A percentile compares a stretch with the other conserved stretches of the same genome.
These are phyloP conservation scores for Tromatobia lineatoria DNA, from an alignment of 2,888 invertebrate genomes.

Conservation along the genomic window DNA sequence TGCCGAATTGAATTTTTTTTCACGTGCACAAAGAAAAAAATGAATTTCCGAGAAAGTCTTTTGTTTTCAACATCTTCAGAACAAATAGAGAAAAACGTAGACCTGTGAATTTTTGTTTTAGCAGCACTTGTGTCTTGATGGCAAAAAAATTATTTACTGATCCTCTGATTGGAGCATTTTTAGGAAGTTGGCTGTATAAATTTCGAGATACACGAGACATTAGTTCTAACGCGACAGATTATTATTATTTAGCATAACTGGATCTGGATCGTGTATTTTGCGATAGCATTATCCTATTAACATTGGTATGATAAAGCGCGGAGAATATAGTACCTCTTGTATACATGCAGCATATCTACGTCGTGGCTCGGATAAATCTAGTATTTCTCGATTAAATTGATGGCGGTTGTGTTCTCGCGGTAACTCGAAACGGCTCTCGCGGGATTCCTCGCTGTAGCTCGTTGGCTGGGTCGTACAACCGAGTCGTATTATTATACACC, in stretches of 20 bases:
- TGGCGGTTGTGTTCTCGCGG: conserved; percentile 45
- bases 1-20: too few relatives aligned
- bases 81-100: neutral
- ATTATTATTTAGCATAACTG: conserved; percentile 55
- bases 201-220: neutral
- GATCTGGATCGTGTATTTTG: conserved; percentile 32
- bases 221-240: conserved; percentile 16
- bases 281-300: conserved; percentile 48
- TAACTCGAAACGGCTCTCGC: conserved; percentile 61
- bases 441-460: conserved; percentile 50
- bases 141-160: neutral
- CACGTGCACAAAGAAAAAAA: too few relatives aligned
- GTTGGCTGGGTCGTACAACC: conserved; percentile 10
- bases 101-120: too few relatives aligned
- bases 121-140: neutral
- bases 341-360: conserved; percentile 9
- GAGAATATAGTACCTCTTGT: neutral
- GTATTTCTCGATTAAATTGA: conserved; percentile 61
- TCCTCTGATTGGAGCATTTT: neutral
- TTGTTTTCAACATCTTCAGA: too few relatives aligned
- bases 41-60: too few relatives aligned
- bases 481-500: conserved; percentile 59
- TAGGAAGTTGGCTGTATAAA: conserved; percentile 1
- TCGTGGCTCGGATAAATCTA: conserved; percentile 43
- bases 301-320: conserved; percentile 30